Evolutionary conservation across 2,113 vertebrate species (phyloP).

Genomic region (Eublepharis macularius): DNA sequence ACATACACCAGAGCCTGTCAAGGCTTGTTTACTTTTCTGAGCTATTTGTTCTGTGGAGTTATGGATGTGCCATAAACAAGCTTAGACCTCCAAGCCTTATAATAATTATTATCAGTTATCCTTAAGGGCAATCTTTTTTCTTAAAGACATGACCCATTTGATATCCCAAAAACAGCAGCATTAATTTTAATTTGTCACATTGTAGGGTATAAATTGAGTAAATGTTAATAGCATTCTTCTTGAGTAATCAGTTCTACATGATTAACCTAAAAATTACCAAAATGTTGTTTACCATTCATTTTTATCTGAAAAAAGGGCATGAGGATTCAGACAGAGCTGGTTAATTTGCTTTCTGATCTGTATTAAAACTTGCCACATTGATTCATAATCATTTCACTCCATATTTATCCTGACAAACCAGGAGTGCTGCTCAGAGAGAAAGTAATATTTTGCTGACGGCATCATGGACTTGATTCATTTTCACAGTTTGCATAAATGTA

Average conservation of each 20-base stretch:
- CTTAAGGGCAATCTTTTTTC: slow-evolving; percentile 67
- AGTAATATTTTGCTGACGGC: slow-evolving; percentile 45
- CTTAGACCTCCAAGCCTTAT: slow-evolving; percentile 24
- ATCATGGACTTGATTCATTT: slow-evolving; percentile 22
- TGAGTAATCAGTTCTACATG: slow-evolving; percentile 82
- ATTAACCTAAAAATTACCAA: slow-evolving; percentile 83
- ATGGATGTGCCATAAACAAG: slow-evolving; percentile 44
- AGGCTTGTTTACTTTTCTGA: slow-evolving; percentile 45
- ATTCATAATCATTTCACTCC: slow-evolving; percentile 75
- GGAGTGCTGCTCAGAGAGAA: slow-evolving; percentile 42
- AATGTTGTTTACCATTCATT: slow-evolving; percentile 83
- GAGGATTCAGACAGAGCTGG: slow-evolving; percentile 66
- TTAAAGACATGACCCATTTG: slow-evolving; percentile 77
- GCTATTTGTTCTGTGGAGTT: slow-evolving; percentile 50
- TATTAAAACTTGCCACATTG: slow-evolving; percentile 77
- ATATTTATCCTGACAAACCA: slow-evolving; percentile 76
- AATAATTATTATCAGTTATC: slow-evolving; percentile 66
- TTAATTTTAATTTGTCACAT: slow-evolving; percentile 83
- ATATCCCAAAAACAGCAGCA: slow-evolving; percentile 78
- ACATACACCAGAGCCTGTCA: slow-evolving; percentile 8
- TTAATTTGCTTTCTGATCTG: slow-evolving; percentile 80
- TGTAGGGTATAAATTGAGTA: slow-evolving; percentile 80
- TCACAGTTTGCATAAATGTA: neutral
- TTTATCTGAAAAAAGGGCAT: slow-evolving; percentile 66
- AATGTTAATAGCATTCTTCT: slow-evolving; percentile 82